Percentiles rank a stretch among this genome's conserved stretches.
These are phyloP conservation scores for Blastobasis adustella DNA, from an alignment of 2,888 invertebrate genomes.

Conservation along the genomic window DNA sequence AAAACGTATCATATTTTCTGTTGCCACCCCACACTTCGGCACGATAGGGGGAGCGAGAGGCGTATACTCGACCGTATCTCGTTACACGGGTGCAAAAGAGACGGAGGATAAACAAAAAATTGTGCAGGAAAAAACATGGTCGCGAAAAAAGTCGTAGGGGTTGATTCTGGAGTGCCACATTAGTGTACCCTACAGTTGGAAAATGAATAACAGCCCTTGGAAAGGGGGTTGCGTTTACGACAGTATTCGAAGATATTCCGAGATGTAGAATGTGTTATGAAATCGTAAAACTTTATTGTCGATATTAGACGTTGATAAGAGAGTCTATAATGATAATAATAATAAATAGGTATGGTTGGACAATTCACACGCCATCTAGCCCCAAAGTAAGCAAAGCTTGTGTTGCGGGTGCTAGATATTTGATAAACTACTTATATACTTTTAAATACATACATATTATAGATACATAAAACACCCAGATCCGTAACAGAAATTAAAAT, in stretches of 20 bases:
- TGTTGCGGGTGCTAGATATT: too few species aligned
- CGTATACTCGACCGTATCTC: too few species aligned
- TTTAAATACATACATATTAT: too few species aligned
- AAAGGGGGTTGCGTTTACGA: constrained; percentile 40
- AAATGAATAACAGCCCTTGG: constrained; percentile 62
- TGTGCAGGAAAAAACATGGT: constrained; percentile 68
- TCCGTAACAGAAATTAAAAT: too few species aligned
- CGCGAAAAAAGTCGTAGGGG: constrained; percentile 65
- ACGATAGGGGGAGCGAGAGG: constrained; percentile 47
- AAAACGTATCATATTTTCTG: constrained; percentile 71
- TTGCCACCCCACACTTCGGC: constrained; percentile 55
- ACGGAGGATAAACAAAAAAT: constrained; percentile 57
- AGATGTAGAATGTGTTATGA: constrained; percentile 21
- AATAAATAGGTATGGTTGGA: too few species aligned
- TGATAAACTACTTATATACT: too few species aligned
- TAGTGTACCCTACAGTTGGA: constrained; percentile 57
- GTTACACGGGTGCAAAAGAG: constrained; percentile 14
- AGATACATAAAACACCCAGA: too few species aligned
- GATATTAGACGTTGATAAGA: too few species aligned
- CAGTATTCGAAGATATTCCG: constrained; percentile 50
- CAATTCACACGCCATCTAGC: too few species aligned
- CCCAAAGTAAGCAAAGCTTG: too few species aligned
- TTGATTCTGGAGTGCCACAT: constrained; percentile 64
- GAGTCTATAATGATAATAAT: too few species aligned
- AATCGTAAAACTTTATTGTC: too few species aligned